A percentile compares a stretch with the other conserved stretches of the same genome.
Evolutionary conservation across 2,888 invertebrate species (phyloP).

Genomic region (Drosophila prostipennis): DNA sequence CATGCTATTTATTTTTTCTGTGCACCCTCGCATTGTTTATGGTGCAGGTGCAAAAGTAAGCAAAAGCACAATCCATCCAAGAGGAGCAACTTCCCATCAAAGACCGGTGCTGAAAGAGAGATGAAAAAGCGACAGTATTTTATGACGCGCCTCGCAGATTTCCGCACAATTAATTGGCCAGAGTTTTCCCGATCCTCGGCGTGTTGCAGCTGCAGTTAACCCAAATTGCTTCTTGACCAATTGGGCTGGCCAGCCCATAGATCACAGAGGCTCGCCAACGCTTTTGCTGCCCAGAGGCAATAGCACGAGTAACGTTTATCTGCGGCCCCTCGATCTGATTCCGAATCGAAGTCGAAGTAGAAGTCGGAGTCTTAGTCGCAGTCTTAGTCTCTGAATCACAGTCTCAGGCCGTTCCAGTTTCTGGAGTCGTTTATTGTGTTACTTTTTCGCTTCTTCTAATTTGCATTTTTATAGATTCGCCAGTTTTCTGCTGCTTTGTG

Average conservation of each 20-base stretch:
- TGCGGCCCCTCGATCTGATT: constrained; percentile 16
- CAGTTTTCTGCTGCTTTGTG: constrained; percentile 24
- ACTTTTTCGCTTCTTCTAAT: constrained; percentile 47
- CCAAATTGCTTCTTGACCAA: constrained; percentile 62
- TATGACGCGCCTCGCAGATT: constrained; percentile 58
- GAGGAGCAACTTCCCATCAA: constrained; percentile 23
- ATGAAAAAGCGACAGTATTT: constrained; percentile 72
- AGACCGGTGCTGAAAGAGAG: constrained; percentile 24
- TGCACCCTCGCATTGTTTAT: constrained; percentile 34
- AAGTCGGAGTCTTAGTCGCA: constrained; percentile 5
- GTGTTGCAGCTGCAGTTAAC: constrained; percentile 70
- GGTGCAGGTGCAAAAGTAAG: constrained; percentile 33
- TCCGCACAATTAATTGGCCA: constrained; percentile 67
- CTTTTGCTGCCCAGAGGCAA: constrained; percentile 52
- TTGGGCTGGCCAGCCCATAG: constrained; percentile 51
- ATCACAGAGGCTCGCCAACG: constrained; percentile 33
- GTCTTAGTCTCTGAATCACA: constrained; percentile 20
- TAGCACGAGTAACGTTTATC: constrained; percentile 64
- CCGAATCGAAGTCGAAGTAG: constrained; percentile 1
- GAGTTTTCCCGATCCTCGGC: constrained; percentile 24
- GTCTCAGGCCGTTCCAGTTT: constrained; percentile 60
- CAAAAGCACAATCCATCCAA: constrained; percentile 3
- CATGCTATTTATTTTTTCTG: background rate
- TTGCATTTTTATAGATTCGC: constrained; percentile 60
- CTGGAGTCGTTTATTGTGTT: constrained; percentile 32